phyloP scores from a whole-genome alignment of 2,113 vertebrate species.

The Irena cyanogastra region DNA sequence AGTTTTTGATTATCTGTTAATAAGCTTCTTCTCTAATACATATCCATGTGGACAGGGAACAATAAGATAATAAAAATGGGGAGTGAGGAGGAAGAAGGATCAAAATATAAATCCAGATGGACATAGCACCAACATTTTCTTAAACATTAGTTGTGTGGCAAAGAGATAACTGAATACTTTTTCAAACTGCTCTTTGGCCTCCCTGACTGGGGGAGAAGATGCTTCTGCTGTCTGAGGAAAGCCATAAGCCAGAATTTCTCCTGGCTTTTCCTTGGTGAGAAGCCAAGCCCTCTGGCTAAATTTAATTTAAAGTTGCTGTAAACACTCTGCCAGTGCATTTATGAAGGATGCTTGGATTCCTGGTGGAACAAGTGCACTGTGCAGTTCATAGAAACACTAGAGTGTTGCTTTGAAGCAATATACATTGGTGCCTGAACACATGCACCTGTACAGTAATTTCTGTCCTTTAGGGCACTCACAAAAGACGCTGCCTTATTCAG shows the following conservation, averaged over 20 bases:
- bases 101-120: neutral
- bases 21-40: neutral
- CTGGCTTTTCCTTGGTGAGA: neutral
- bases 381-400: neutral
- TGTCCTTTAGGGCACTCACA: neutral
- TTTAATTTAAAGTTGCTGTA: neutral
- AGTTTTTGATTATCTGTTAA: neutral
- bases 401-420: neutral
- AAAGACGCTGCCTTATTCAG: neutral
- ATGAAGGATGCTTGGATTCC: neutral
- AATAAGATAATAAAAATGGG: neutral
- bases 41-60: neutral
- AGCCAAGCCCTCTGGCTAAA: neutral
- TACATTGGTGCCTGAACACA: neutral
- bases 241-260: neutral
- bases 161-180: neutral
- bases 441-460: neutral
- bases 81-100: accelerated
- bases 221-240: neutral
- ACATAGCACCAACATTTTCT: neutral
- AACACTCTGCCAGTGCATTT: neutral
- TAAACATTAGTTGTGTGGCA: neutral
- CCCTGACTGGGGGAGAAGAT: neutral
- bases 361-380: neutral
- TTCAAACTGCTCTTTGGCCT: neutral